Evolutionary conservation across 2,888 invertebrate species (phyloP).

Genomic region (Timema podura): DNA sequence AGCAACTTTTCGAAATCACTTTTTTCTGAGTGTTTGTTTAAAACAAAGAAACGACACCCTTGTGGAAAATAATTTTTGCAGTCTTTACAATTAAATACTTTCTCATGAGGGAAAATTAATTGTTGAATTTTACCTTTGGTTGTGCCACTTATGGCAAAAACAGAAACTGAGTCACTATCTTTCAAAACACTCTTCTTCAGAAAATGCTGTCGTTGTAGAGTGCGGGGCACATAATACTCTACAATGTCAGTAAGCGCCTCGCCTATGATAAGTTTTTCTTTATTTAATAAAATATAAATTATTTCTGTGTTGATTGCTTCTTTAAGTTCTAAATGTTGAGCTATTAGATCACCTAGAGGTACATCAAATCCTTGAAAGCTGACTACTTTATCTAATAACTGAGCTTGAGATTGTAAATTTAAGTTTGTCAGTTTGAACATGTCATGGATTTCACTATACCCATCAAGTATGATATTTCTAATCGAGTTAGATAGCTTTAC

Average conservation of each 20-base stretch:
- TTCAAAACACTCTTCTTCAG: slow-evolving; percentile 6
- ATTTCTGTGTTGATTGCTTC: slow-evolving; percentile 11
- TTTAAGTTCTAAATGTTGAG: slow-evolving; percentile 6
- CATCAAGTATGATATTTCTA: background rate
- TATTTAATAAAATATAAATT: background rate
- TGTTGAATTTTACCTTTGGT: background rate
- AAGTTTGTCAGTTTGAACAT: slow-evolving; percentile 12
- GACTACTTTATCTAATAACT: slow-evolving; percentile 9
- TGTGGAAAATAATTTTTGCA: slow-evolving; percentile 6
- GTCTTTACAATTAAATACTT: background rate
- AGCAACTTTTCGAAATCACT: background rate
- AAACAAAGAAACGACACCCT: background rate
- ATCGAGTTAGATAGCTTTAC: background rate
- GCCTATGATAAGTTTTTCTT: slow-evolving; percentile 8
- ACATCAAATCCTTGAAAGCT: slow-evolving; percentile 16
- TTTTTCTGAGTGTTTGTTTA: background rate
- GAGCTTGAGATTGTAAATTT: slow-evolving; percentile 1
- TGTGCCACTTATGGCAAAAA: slow-evolving; percentile 9
- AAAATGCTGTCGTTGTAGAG: slow-evolving; percentile 8
- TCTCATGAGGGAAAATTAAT: background rate
- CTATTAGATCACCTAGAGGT: slow-evolving; percentile 9
- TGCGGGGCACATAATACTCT: slow-evolving; percentile 20
- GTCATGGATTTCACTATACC: slow-evolving; percentile 10
- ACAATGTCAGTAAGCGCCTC: background rate
- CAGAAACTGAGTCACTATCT: background rate